Percentiles rank a stretch among this genome's conserved stretches.
These are phyloP conservation scores for Linnaemya tessellans DNA, from an alignment of 2,888 invertebrate species.

Conservation along the genomic window DNA sequence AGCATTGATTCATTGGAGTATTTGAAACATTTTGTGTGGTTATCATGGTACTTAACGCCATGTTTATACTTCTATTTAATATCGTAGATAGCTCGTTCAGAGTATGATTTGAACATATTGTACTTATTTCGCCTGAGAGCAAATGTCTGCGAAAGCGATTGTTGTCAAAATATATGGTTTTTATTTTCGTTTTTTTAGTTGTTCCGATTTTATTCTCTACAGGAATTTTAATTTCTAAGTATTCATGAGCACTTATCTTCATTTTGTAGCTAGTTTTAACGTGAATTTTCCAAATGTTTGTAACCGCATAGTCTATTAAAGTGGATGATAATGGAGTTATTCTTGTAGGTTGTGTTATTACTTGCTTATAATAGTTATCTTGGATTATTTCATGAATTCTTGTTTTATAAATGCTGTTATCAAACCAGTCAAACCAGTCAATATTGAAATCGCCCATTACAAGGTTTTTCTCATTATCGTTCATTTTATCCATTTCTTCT, in stretches of 20 bases:
- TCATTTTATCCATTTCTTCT: background rate
- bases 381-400: constrained; percentile 8
- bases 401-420: constrained; percentile 1
- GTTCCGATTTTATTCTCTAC: background rate
- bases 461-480: background rate
- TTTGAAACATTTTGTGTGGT: background rate
- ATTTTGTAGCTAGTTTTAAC: constrained; percentile 4
- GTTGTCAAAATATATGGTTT: constrained; percentile 11
- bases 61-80: constrained; percentile 3
- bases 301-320: constrained; percentile 10
- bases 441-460: no score
- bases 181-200: background rate
- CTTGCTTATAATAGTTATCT: background rate
- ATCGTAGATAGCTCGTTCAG: background rate
- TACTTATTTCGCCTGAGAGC: background rate
- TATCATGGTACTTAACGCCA: constrained; percentile 4
- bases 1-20: background rate
- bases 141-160: constrained; percentile 7
- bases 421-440: constrained; percentile 14
- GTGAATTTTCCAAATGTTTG: background rate
- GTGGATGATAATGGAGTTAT: background rate
- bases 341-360: constrained; percentile 5
- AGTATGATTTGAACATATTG: background rate
- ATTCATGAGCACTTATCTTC: constrained; percentile 4
- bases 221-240: background rate